Conservation (phyloP, 1,140 invertebrate genomes). For the Pogonus chalceus region DNA sequence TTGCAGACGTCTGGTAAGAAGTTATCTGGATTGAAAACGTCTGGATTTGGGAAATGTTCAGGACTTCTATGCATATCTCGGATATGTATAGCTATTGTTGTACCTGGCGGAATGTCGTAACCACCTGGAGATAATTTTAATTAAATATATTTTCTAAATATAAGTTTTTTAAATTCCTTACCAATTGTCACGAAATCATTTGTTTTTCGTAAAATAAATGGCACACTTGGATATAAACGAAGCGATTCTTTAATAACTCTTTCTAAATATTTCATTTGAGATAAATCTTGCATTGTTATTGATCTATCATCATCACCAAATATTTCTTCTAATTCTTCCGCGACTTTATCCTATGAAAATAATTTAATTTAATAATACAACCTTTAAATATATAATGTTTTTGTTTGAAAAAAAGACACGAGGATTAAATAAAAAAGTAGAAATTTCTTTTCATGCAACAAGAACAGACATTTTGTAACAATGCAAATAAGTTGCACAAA, state of each 20-base stretch:
- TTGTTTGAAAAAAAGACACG: not conserved
- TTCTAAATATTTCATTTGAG: constrained; percentile 61
- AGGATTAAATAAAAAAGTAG: not conserved
- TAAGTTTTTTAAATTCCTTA: constrained; percentile 27
- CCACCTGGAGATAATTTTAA: constrained; percentile 21
- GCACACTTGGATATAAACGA: constrained; percentile 61
- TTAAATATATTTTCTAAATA: not conserved
- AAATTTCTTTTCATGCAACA: not conserved
- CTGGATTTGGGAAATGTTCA: constrained; percentile 53
- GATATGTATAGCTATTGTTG: constrained; percentile 38
- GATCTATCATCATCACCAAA: constrained; percentile 43
- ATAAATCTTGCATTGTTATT: constrained; percentile 50
- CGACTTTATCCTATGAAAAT: constrained; percentile 36
- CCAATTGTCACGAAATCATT: constrained; percentile 47
- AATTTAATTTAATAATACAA: constrained; percentile 31
- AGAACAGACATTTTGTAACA: not conserved
- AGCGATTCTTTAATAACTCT: constrained; percentile 59
- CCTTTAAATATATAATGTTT: not conserved
- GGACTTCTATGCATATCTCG: constrained; percentile 53
- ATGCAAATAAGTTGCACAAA: not conserved
- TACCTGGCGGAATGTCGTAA: constrained; percentile 40
- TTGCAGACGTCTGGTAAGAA: constrained; percentile 51
- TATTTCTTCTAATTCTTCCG: constrained; percentile 54
- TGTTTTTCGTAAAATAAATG: constrained; percentile 53
- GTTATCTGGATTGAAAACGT: constrained; percentile 63